Evolutionary conservation across 2,888 invertebrate species (phyloP), one percentile per base, ranked within the genome.

Genomic region (Formica aserva): DNA sequence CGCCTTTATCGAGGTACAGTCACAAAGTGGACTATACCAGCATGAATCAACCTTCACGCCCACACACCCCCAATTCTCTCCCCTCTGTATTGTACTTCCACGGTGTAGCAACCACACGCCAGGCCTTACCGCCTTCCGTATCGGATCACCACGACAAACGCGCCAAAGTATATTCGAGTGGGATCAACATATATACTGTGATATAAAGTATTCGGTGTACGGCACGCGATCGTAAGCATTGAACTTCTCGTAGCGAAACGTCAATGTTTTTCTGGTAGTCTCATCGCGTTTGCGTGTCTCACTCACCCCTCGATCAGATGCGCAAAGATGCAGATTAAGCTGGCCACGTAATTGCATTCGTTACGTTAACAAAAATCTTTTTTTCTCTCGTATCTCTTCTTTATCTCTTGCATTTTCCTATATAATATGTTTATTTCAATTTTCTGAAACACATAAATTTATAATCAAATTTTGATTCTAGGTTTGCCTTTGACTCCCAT

Each of bases 1-100:
- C 78, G 78, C 48, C 82, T 75, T 87, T 83, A 83, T 85, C 86
- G 63, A 72, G 63, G 60, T 76, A 86, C 67, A 83, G 77, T 78
- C 66, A 80, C 60, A 84, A 62, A 69, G 45, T 55, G 63, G 11
- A 72, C 77, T 82, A 78, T 71, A 86, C 69, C 45, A 82, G 76
- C 75, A 84, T 84, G 87, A 90, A 88, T 89, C 89, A 90, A 90
- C 89, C 80, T 84, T 88, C 76, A 84, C 85, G 85, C 89, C 85
- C 78, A 82, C 89, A 85, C 74, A 71, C 74, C 60, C 77, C 66
- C 45, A 86, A 81, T 75, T 82, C 78, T 60, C 87, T 75, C 82
- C 81, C 63, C 87, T 82, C 69, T 38, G 74, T 66, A 65, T 65
- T 77, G 41, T 29, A 29, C 65, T 13, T 55, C 86, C 38, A 65